These are phyloP conservation scores for Mercenaria mercenaria DNA, from an alignment of 1,140 invertebrate species.

Conservation along the genomic window DNA sequence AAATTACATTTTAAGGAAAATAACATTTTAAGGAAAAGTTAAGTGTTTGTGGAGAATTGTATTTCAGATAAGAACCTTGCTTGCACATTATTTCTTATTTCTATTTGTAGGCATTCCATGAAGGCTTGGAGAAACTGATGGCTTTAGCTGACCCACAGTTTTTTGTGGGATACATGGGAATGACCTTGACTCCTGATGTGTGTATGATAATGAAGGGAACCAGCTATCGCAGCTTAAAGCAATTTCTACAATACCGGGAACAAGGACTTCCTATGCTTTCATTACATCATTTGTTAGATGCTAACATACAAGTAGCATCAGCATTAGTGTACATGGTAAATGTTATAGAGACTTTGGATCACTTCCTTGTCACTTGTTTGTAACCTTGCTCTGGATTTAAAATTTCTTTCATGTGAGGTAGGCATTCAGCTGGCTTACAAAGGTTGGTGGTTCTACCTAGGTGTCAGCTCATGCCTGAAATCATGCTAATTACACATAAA, in stretches of 20 bases:
- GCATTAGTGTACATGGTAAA: constrained; percentile 40
- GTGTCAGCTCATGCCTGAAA: no score
- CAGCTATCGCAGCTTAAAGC: background rate
- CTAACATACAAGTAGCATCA: background rate
- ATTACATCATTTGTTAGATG: constrained; percentile 34
- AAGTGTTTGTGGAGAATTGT: no score
- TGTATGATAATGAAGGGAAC: constrained; percentile 33
- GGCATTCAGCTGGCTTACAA: no score
- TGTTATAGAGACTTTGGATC: background rate
- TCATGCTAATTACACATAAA: no score
- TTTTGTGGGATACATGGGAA: constrained; percentile 16
- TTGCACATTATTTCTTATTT: no score
- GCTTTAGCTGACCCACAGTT: background rate
- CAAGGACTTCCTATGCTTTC: background rate
- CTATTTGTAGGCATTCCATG: constrained; percentile 19
- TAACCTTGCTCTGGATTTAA: background rate
- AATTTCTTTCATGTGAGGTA: no score
- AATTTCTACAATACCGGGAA: background rate
- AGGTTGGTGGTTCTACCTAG: no score
- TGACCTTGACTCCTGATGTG: background rate
- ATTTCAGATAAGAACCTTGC: no score
- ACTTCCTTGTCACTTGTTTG: background rate
- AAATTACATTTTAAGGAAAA: no score
- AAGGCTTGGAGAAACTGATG: constrained; percentile 32
- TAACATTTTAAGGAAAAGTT: no score